Evolutionary conservation across 2,888 invertebrate genomes (phyloP), one percentile per base, ranked within the genome.

Genomic region (Aleiodes alternator): DNA sequence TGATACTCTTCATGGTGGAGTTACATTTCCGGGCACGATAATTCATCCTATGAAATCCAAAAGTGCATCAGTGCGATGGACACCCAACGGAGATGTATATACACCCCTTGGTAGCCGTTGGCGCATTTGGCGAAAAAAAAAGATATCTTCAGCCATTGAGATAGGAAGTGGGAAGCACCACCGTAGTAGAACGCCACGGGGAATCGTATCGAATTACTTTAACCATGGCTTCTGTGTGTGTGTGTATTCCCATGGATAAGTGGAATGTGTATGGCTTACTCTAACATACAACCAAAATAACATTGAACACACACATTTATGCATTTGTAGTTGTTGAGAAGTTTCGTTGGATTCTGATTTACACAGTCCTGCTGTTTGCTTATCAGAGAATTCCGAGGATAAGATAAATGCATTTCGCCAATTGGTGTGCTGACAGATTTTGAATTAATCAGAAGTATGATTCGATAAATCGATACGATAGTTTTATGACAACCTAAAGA

Each of bases 121-220:
- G 73, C 71, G 73, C 71, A 72, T 74, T 59, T 73, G 43, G 53
- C 48, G 57, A 70, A 73, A 73, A 75, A 75, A 61, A 75, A 73
- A 75, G 76, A 61, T 34, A 68, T 57, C 75, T 57, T 61, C 53
- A 72, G 73, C 34, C 69, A 76, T 80, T 77, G 80, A 83, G 84
- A 84, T 86, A 89, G 89, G 89, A 89, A 89, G 89, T 88, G 89
- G 89, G 89, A 89, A 89, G 89, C 89, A 88, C 89, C 87, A 87
- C 86, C 84, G 84, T 81, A 82, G 83, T 81, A 80, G 79, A 80
- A 80, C 81, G 72, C 79, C 76, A 84, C 84, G 85, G 86, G 86
- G 85, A 85, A 85, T 82, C 82, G 73, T 88, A 88, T 89, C 87
- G 86, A 86, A 88, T 89, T 88, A 87, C 89, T 86, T 87, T 43